phyloP scores from a whole-genome alignment of 1,140 invertebrate species.

The Pseudoatta argentina region DNA sequence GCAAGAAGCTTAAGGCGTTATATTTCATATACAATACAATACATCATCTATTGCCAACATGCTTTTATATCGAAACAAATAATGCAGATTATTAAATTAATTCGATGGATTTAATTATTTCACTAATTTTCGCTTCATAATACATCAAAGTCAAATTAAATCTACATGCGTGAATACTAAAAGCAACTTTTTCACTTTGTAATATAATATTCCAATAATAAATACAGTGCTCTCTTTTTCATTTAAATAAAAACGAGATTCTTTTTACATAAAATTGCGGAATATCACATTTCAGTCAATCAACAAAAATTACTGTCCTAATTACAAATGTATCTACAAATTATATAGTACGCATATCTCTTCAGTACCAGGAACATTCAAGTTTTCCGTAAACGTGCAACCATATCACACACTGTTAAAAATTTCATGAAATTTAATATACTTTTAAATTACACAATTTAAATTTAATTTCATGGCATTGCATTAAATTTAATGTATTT shows the following conservation, averaged over 20 bases:
- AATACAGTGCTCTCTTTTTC: neutral
- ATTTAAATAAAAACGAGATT: neutral
- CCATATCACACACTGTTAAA: too few species aligned
- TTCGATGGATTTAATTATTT: constrained; percentile 11
- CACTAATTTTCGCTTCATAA: neutral
- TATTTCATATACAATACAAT: neutral
- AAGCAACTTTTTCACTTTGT: neutral
- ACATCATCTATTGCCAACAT: neutral
- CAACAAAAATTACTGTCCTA: neutral
- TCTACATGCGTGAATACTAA: neutral
- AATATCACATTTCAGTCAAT: neutral
- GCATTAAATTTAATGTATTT: too few species aligned
- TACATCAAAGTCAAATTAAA: constrained; percentile 1
- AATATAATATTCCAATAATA: neutral
- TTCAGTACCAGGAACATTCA: neutral
- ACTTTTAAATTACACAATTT: too few species aligned
- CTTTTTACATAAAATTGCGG: neutral
- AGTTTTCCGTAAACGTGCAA: neutral
- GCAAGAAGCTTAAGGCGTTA: constrained; percentile 3
- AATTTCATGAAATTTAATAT: too few species aligned
- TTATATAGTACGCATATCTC: neutral
- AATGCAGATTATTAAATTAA: neutral
- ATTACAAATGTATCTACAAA: neutral
- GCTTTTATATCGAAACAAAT: neutral
- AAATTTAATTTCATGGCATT: too few species aligned